Evolutionary conservation across 2,888 invertebrate species (phyloP).

Genomic region (Drosophila leonis): DNA sequence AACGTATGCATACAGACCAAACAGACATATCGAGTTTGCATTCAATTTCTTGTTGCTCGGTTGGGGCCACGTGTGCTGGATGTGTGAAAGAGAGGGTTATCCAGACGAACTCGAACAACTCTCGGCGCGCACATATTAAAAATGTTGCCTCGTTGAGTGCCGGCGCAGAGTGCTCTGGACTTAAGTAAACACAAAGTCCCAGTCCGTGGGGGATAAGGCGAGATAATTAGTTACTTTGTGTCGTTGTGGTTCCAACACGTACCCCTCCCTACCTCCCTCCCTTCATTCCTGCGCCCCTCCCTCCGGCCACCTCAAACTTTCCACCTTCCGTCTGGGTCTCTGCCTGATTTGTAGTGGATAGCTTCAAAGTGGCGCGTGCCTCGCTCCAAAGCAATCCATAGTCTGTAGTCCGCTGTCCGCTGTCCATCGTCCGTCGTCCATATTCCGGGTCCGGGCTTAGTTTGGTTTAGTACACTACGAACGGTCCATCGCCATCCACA

Average conservation of each 20-base stretch:
- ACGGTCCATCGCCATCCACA: constrained; percentile 40
- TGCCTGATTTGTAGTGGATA: constrained; percentile 56
- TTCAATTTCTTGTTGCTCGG: constrained; percentile 38
- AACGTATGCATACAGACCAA: constrained; percentile 39
- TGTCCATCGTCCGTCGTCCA: constrained; percentile 5
- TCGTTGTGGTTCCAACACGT: constrained; percentile 55
- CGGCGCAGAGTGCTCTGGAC: constrained; percentile 31
- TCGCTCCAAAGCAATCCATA: constrained; percentile 21
- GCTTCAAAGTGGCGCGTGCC: constrained; percentile 64
- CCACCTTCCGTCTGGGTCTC: constrained; percentile 26
- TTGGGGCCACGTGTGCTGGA: constrained; percentile 27
- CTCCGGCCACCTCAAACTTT: not conserved
- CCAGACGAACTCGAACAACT: constrained; percentile 11
- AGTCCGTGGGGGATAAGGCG: constrained; percentile 55
- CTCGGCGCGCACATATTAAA: constrained; percentile 55
- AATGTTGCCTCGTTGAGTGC: constrained; percentile 59
- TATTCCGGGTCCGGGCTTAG: constrained; percentile 41
- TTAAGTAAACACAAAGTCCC: constrained; percentile 57
- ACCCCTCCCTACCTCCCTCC: no score
- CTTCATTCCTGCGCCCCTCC: no score
- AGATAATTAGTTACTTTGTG: constrained; percentile 80
- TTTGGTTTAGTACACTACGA: constrained; percentile 33
- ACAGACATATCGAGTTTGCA: constrained; percentile 41
- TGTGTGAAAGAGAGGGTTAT: not conserved
- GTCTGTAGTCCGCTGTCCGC: constrained; percentile 24